Conservation (phyloP, 2,888 invertebrate species). For the Microctonus brassicae region DNA sequence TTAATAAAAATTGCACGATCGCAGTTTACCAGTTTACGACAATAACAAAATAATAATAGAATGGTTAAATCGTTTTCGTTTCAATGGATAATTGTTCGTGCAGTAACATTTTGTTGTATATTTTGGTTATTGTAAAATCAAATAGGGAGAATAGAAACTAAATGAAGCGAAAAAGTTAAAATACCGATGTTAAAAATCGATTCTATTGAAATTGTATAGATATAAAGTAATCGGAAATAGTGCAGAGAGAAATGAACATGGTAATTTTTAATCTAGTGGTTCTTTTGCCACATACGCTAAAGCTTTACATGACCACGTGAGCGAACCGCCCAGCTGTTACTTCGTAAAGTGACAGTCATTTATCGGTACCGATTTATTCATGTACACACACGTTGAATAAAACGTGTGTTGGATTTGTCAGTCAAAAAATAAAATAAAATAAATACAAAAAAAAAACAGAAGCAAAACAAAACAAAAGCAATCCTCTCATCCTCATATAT, state of each 20-base stretch:
- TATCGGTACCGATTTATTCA: constrained; percentile 41
- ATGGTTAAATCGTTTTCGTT: neutral
- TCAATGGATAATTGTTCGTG: constrained; percentile 16
- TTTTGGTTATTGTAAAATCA: too few relatives aligned
- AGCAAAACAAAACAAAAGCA: neutral
- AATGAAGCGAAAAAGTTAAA: neutral
- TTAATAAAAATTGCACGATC: neutral
- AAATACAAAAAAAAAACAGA: neutral
- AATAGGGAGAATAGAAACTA: neutral
- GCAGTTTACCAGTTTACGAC: neutral
- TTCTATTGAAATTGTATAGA: constrained; percentile 6
- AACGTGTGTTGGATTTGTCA: constrained; percentile 35
- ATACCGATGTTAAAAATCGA: neutral
- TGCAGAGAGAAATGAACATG: constrained; percentile 23
- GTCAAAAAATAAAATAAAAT: constrained; percentile 6
- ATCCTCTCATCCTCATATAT: neutral
- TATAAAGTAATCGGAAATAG: neutral
- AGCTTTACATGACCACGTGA: constrained; percentile 38
- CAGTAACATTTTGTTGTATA: neutral
- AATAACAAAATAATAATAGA: neutral
- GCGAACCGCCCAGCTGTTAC: constrained; percentile 35
- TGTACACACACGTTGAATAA: constrained; percentile 37
- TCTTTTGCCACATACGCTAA: constrained; percentile 39
- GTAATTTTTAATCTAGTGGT: constrained; percentile 46
- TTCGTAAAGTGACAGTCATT: constrained; percentile 37